Base-by-base conservation (phyloP, 2,113 vertebrate species). In the Riparia riparia region DNA sequence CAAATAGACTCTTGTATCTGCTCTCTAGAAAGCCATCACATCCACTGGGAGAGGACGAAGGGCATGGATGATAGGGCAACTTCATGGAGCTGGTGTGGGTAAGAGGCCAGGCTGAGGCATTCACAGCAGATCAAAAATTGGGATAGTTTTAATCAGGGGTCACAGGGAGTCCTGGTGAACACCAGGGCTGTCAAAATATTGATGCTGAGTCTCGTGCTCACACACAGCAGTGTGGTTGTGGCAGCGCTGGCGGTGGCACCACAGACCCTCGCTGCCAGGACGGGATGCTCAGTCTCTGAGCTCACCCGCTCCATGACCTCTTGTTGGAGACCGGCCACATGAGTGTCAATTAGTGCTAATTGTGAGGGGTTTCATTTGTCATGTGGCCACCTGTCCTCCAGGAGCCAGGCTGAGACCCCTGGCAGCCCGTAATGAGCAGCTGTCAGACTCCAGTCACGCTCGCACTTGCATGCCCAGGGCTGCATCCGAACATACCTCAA, bases 281-380 rank as follows among this genome's bases (percentile, higher is more conserved):
- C 0, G 2, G 68, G 47, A 53, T 39, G 60, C 86, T 86, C 76
- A 34, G 21, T 47, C 60, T 69, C 49, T 1, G 4, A 56, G 61
- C 93, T 89, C 65, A 34, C 20, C 53, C 1, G 1, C 47, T 93
- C 56, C n/a, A 77, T 84, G 90, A 89, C 94, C 86, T 83, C 76
- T 81, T 2, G 1, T 45, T 96, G 92, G 95, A 96, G 76, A 22
- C 17, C 0, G 3, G 92, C 93, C 96, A 96, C 69, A 8, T 2
- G 65, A 84, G 85, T 95, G 92, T 96, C 92, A 96, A 90, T 97
- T 97, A 97, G 95, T 92, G 96, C 95, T 96, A 96, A 97, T 96
- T 90, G 92, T 68, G 77, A 93, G 90, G 37, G 60, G 76, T 68
- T 94, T 53, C 3, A 0, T 91, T 94, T 86, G 95, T 78, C 86